Percentiles rank a stretch among this genome's conserved stretches.
Evolutionary conservation across 2,797 vertebrate species (phyloP).

Genomic region (Microctenopoma lineatum): DNA sequence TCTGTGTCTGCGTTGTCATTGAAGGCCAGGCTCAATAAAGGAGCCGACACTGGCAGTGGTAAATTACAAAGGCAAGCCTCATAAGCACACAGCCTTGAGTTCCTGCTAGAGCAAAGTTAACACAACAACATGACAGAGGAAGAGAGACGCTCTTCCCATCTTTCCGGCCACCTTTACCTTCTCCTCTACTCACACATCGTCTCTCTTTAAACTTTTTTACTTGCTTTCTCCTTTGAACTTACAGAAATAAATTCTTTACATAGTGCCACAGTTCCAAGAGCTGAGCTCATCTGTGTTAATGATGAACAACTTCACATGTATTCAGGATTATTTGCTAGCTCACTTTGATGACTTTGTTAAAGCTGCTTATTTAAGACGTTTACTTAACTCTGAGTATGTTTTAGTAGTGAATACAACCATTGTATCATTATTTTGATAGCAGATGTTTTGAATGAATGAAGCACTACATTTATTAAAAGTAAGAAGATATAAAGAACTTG

Average conservation of each 20-base stretch:
- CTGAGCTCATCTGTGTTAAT: not conserved
- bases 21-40: constrained; percentile 72
- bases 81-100: constrained; percentile 62
- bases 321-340: not conserved
- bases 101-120: constrained; percentile 54
- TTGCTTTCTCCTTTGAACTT: not conserved
- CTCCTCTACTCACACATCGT: not conserved
- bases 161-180: constrained; percentile 14
- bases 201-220: not conserved
- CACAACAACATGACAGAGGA: constrained; percentile 41
- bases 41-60: constrained; percentile 43
- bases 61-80: constrained; percentile 68
- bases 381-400: too few species aligned
- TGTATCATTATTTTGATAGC: too few species aligned
- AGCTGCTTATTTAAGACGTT: too few species aligned
- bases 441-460: too few species aligned
- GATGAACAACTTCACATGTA: not conserved
- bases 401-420: too few species aligned
- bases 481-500: too few species aligned
- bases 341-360: not conserved
- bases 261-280: constrained; percentile 9
- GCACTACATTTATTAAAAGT: too few species aligned
- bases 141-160: constrained; percentile 39
- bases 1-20: constrained; percentile 59
- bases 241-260: not conserved